Conservation (phyloP, 2,797 vertebrate genomes). For the Hozukius guyotensis region DNA sequence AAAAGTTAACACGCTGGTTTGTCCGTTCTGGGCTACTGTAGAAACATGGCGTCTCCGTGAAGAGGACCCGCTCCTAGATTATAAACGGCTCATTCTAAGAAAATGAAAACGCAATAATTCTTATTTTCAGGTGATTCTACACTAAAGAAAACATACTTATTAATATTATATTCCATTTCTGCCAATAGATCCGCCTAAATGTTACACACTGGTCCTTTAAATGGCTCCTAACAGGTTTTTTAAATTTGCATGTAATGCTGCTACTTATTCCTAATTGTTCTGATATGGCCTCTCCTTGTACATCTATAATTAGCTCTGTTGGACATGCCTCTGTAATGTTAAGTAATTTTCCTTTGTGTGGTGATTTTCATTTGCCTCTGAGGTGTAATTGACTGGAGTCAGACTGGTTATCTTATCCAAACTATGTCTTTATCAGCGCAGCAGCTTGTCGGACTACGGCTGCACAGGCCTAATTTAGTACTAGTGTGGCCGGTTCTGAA, state of each 20-base stretch:
- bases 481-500: neutral
- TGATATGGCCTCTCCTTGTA: constrained; percentile 9
- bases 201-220: too few relatives aligned
- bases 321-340: constrained; percentile 48
- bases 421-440: constrained; percentile 46
- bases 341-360: constrained; percentile 48
- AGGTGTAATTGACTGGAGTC: constrained; percentile 54
- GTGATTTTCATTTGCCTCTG: constrained; percentile 2
- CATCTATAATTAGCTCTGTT: constrained; percentile 16
- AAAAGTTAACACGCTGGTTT: too few relatives aligned
- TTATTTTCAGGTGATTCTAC: too few relatives aligned
- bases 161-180: too few relatives aligned
- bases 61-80: too few relatives aligned
- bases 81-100: too few relatives aligned
- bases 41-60: too few relatives aligned
- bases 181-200: too few relatives aligned
- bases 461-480: constrained; percentile 3
- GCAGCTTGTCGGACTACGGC: neutral
- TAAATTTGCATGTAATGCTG: neutral
- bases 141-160: too few relatives aligned
- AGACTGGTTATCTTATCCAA: constrained; percentile 45
- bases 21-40: too few relatives aligned
- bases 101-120: too few relatives aligned
- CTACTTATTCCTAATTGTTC: neutral
- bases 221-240: neutral